Evolutionary conservation across 2,888 invertebrate genomes (phyloP), one percentile per base, ranked within the genome.

Genomic region (Eulithis testata): DNA sequence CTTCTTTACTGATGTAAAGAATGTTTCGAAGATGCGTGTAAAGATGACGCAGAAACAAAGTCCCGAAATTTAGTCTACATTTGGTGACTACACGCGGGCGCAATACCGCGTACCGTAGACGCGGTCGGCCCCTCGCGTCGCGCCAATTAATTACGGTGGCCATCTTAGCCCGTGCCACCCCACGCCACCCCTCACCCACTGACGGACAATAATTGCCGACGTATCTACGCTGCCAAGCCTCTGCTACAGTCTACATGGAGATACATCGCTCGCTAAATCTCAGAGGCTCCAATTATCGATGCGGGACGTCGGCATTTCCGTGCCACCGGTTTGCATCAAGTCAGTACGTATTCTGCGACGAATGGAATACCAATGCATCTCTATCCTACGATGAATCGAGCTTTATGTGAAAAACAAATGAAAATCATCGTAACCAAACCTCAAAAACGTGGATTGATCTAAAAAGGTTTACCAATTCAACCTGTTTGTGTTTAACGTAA

Each of bases 61-160:
- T 11, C 52, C 14, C 50, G 3, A 62, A 73, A 63, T 0, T 59
- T 36, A 79, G 72, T 80, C 36, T 66, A 75, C 76, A 63, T 40
- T 45, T 49, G 63, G 62, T 67, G 45, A 14, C 5, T 66, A 74
- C 75, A 81, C 89, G 86, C 89, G 88, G 81, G 88, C 87, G 89
- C 90, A 87, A 86, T 86, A 87, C 89, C 89, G 90, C 90, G 90
- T 84, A 86, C 82, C 87, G 89, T 37, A 53, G 53, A 53, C 90
- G 91, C 89, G 91, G 90, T 89, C 88, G 90, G 89, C 88, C 91
- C 89, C 91, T 88, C 89, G 91, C 91, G 92, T 92, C 90, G 91
- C 90, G 90, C 91, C 92, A 92, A 92, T 92, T 92, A 92, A 92
- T 92, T 92, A 92, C 90, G 92, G 92, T 89, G 91, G 91, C 91